Percentiles rank a stretch among this genome's conserved stretches.
These are phyloP conservation scores for Dendrocincla tyrannina DNA, from an alignment of 2,797 vertebrate genomes.

Conservation along the genomic window DNA sequence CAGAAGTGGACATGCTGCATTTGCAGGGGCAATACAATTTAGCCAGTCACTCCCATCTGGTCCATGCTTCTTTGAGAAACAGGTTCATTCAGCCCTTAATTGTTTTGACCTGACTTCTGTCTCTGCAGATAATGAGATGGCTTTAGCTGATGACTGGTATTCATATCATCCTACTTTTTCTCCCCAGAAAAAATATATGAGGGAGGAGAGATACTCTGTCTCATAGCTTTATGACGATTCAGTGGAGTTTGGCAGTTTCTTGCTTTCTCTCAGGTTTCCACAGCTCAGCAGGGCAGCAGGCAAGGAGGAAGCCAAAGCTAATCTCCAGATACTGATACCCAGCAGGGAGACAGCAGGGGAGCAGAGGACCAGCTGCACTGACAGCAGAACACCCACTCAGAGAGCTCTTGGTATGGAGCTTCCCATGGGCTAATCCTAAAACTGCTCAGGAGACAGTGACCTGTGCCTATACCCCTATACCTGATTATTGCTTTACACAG, in stretches of 20 bases:
- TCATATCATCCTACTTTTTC: constrained; percentile 8
- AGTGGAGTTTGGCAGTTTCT: not conserved
- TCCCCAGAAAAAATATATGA: not conserved
- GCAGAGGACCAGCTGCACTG: constrained; percentile 7
- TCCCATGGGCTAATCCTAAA: not conserved
- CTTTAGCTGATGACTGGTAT: not conserved
- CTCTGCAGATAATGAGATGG: not conserved
- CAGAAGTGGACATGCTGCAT: not conserved
- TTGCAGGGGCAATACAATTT: not conserved
- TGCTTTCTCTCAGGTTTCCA: constrained; percentile 2
- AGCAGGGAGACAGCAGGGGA: constrained; percentile 42
- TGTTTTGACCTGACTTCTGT: constrained; percentile 9
- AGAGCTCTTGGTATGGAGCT: not conserved
- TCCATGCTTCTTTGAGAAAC: not conserved
- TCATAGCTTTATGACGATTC: not conserved
- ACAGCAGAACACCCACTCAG: constrained; percentile 44
- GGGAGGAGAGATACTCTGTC: not conserved
- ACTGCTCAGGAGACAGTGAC: not conserved
- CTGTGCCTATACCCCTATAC: not conserved
- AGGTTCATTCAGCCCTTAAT: not conserved
- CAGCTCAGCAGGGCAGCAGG: constrained; percentile 32
- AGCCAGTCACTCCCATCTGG: not conserved
- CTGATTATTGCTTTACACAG: not conserved
- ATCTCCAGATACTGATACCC: not conserved
- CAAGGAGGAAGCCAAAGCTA: constrained; percentile 7